A percentile compares a stretch with the other conserved stretches of the same genome.
These are phyloP conservation scores for Siphamia tubifer DNA, from an alignment of 2,113 vertebrate species.

Conservation along the genomic window DNA sequence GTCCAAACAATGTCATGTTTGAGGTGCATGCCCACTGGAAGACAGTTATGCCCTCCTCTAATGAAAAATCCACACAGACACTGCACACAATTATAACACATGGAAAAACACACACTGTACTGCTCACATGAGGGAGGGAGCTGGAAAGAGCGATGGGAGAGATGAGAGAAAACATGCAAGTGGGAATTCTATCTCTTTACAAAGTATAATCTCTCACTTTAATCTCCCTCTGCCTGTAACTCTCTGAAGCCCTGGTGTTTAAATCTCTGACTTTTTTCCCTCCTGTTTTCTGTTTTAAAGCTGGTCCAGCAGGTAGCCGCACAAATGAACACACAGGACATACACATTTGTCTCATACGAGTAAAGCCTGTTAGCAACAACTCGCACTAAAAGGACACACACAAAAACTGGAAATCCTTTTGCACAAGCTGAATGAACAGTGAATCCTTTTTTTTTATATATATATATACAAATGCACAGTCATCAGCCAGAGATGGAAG, in stretches of 20 bases:
- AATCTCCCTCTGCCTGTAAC: constrained; percentile 58
- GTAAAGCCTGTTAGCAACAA: neutral
- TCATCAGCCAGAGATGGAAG: too few species aligned
- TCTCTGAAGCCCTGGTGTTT: constrained; percentile 44
- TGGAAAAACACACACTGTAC: constrained; percentile 3
- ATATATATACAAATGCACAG: constrained; percentile 16
- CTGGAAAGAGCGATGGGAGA: constrained; percentile 28
- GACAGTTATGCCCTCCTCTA: neutral
- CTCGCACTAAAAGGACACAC: neutral
- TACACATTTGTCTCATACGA: too few species aligned
- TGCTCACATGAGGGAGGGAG: constrained; percentile 36
- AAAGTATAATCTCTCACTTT: constrained; percentile 68
- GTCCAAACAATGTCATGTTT: constrained; percentile 13
- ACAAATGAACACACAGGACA: neutral
- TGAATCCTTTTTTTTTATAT: too few species aligned
- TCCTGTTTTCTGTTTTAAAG: neutral
- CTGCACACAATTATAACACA: constrained; percentile 18
- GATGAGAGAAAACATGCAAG: constrained; percentile 57
- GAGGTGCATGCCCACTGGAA: constrained; percentile 37
- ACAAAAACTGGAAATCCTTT: neutral
- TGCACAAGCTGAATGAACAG: neutral
- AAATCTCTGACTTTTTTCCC: constrained; percentile 29
- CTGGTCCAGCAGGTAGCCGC: constrained; percentile 40
- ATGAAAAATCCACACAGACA: neutral
- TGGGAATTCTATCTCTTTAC: constrained; percentile 63